Conservation (phyloP, 2,888 invertebrate genomes). For the Epicampocera succincta region DNA sequence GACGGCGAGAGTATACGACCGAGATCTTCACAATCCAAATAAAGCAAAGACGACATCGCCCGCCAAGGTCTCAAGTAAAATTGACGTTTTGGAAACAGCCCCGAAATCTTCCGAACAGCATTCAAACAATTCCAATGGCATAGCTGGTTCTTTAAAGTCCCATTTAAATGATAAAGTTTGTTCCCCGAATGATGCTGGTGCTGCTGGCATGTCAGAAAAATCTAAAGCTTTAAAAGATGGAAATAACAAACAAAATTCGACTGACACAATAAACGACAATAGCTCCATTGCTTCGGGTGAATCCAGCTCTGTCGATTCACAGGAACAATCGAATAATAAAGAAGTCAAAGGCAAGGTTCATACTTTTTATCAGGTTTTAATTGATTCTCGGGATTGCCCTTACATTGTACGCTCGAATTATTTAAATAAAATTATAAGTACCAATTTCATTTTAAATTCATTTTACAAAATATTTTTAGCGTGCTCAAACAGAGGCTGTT, state of each 20-base stretch:
- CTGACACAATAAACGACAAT: conserved; percentile 45
- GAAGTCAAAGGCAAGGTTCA: conserved; percentile 95
- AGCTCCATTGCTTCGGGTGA: conserved; percentile 35
- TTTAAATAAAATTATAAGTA: too few relatives aligned
- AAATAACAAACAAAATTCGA: conserved; percentile 48
- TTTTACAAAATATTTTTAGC: conserved; percentile 81
- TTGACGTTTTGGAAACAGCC: conserved; percentile 1
- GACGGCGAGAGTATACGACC: conserved; percentile 96
- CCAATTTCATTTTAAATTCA: neutral
- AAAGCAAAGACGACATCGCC: conserved; percentile 82
- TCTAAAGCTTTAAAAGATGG: conserved; percentile 15
- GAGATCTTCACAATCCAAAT: conserved; percentile 88
- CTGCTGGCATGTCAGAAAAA: neutral
- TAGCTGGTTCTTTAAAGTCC: conserved; percentile 37
- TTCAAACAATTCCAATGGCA: conserved; percentile 28
- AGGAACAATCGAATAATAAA: conserved; percentile 83
- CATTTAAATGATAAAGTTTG: conserved; percentile 52
- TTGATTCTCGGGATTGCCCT: conserved; percentile 98
- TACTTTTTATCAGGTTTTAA: conserved; percentile 98
- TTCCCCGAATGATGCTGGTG: conserved; percentile 19
- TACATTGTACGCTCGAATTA: conserved; percentile 84
- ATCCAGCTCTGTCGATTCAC: conserved; percentile 77
- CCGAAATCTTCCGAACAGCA: conserved; percentile 14
- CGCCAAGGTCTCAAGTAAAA: conserved; percentile 66
- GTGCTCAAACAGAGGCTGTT: conserved; percentile 99